Evolutionary conservation across 2,888 invertebrate species (phyloP).

Genomic region (Tetranychus piercei): DNA sequence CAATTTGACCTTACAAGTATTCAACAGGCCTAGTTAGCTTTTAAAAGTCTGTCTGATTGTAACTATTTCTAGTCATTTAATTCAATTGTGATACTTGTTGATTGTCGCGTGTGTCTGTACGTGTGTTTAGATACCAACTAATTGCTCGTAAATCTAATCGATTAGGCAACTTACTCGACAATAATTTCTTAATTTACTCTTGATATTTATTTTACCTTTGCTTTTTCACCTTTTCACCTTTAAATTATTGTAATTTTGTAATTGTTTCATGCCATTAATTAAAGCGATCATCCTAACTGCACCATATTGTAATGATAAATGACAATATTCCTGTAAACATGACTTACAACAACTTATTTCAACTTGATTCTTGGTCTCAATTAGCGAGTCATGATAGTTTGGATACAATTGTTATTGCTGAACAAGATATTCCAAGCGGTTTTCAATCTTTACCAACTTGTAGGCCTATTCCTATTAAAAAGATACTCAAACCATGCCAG

Average conservation of each 20-base stretch:
- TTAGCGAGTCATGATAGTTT: not conserved
- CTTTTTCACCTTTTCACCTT: no score
- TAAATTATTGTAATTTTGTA: not conserved
- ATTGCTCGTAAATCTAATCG: not conserved
- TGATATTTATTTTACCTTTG: no score
- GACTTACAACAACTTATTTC: not conserved
- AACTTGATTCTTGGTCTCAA: not conserved
- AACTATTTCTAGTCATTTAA: not conserved
- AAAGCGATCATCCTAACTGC: no score
- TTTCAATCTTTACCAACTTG: conserved; percentile 4
- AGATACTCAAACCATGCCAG: conserved; percentile 10
- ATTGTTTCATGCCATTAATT: not conserved
- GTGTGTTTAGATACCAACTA: not conserved
- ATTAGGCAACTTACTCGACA: not conserved
- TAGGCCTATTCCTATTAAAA: conserved; percentile 8
- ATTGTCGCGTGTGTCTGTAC: not conserved
- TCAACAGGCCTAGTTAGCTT: not conserved
- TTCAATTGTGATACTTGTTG: not conserved
- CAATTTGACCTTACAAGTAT: no score
- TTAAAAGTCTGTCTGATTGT: not conserved
- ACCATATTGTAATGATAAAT: not conserved
- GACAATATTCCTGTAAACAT: not conserved
- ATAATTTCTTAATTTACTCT: no score
- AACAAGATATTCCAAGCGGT: conserved; percentile 3
- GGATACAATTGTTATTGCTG: conserved; percentile 9